phyloP scores from a whole-genome alignment of 2,113 vertebrate species.

The Scatophagus argus region DNA sequence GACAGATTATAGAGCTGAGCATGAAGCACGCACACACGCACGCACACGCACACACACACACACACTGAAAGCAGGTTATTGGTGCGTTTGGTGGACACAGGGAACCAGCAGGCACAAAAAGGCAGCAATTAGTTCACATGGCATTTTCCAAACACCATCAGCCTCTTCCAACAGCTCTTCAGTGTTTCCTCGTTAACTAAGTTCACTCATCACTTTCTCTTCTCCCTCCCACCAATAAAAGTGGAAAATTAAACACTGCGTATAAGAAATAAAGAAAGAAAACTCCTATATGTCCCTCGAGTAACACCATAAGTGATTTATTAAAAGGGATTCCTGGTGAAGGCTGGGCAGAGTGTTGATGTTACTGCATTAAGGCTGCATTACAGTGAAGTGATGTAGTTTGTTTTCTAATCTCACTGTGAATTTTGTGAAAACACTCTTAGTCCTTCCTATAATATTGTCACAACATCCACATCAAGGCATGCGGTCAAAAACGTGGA shows the following conservation, averaged over 20 bases:
- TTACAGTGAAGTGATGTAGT: too few relatives aligned
- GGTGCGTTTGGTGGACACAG: conserved; percentile 29
- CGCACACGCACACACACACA: conserved; percentile 6
- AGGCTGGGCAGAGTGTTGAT: too few relatives aligned
- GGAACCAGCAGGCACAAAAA: conserved; percentile 61
- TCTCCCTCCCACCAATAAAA: background rate
- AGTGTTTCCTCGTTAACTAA: background rate
- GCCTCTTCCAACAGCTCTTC: conserved; percentile 47
- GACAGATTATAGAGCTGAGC: background rate
- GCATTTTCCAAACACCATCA: conserved; percentile 64
- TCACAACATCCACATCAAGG: too few relatives aligned
- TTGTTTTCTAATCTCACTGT: too few relatives aligned
- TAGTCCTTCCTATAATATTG: too few relatives aligned
- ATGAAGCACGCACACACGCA: background rate
- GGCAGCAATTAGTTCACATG: conserved; percentile 55
- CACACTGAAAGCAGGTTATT: conserved; percentile 48
- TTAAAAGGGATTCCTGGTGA: too few relatives aligned
- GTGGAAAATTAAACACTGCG: background rate
- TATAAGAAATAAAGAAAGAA: too few relatives aligned
- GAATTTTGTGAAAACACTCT: too few relatives aligned
- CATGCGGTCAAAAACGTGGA: too few relatives aligned
- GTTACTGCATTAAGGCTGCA: too few relatives aligned
- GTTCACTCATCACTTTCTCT: background rate
- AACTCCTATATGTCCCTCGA: too few relatives aligned
- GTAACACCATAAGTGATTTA: too few relatives aligned